Evolutionary conservation across 2,113 vertebrate species (phyloP).

Genomic region (Nothocercus julius): DNA sequence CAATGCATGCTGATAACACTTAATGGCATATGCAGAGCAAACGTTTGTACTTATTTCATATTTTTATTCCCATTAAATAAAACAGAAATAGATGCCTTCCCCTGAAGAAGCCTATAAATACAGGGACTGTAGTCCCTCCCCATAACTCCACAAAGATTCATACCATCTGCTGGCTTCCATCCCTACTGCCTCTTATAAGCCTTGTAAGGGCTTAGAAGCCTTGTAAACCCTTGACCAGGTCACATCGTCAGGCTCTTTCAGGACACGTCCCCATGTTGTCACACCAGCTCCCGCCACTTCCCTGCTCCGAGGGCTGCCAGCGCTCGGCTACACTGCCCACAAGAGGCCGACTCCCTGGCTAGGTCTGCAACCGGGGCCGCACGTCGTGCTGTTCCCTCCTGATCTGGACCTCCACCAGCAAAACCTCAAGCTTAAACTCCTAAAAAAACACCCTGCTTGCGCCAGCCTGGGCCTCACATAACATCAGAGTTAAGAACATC

Average conservation of each 20-base stretch:
- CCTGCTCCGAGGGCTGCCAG: too few species aligned
- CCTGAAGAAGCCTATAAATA: not conserved
- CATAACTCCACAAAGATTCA: not conserved
- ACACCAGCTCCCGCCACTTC: too few species aligned
- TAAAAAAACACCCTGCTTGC: not conserved
- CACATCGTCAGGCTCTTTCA: too few species aligned
- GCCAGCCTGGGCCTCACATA: not conserved
- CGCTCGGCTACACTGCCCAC: not conserved
- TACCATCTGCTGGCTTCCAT: too few species aligned
- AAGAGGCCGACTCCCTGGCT: not conserved
- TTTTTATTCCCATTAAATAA: not conserved
- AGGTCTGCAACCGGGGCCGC: too few species aligned
- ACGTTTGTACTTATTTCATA: not conserved
- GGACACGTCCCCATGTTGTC: too few species aligned
- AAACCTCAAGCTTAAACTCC: not conserved
- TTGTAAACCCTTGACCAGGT: too few species aligned
- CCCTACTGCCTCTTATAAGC: not conserved
- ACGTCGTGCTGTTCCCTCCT: not conserved
- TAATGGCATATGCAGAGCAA: not conserved
- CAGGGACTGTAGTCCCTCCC: too few species aligned
- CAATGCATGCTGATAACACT: not conserved
- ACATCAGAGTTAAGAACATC: not conserved
- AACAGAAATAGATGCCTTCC: not conserved
- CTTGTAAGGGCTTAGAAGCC: too few species aligned
- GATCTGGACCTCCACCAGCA: not conserved